phyloP scores from a whole-genome alignment of 64 coral and sea anemone species.

The Porites lutea region DNA sequence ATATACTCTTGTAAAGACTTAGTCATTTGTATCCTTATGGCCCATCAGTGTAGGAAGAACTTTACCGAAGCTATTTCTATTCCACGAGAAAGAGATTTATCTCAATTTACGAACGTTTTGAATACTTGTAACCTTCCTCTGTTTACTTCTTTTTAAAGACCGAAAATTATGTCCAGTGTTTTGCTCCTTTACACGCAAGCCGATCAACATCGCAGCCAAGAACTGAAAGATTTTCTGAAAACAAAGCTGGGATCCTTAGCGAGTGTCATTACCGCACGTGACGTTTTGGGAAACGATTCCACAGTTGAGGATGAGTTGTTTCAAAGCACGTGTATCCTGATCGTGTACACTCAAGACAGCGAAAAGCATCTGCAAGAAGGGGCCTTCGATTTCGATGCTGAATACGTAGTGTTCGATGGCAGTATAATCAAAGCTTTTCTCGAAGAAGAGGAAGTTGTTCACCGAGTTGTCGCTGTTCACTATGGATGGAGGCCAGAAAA shows the following conservation, averaged over 20 bases:
- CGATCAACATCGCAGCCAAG: constrained; percentile 39
- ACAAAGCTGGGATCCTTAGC: constrained; percentile 48
- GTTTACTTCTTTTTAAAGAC: not conserved
- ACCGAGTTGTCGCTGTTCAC: constrained; percentile 35
- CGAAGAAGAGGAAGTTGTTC: constrained; percentile 10
- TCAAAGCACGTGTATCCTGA: constrained; percentile 38
- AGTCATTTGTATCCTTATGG: no score
- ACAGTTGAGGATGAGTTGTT: constrained; percentile 60
- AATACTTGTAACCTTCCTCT: no score
- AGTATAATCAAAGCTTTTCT: constrained; percentile 62
- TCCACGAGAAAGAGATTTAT: no score
- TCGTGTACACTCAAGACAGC: constrained; percentile 46
- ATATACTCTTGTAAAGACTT: no score
- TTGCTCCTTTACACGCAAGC: constrained; percentile 49
- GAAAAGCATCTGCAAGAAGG: constrained; percentile 49
- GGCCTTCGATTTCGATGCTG: constrained; percentile 23
- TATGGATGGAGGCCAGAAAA: constrained; percentile 10
- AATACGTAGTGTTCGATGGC: constrained; percentile 55
- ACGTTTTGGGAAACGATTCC: constrained; percentile 26
- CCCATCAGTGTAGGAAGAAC: no score
- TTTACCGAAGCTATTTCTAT: no score
- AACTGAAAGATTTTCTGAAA: constrained; percentile 49
- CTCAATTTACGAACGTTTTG: no score
- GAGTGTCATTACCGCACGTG: constrained; percentile 10
- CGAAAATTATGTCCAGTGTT: constrained; percentile 31